Percentiles rank a stretch among this genome's conserved stretches.
Evolutionary conservation across 1,140 invertebrate species (phyloP).

Genomic region (Neotoxoptera formosana): DNA sequence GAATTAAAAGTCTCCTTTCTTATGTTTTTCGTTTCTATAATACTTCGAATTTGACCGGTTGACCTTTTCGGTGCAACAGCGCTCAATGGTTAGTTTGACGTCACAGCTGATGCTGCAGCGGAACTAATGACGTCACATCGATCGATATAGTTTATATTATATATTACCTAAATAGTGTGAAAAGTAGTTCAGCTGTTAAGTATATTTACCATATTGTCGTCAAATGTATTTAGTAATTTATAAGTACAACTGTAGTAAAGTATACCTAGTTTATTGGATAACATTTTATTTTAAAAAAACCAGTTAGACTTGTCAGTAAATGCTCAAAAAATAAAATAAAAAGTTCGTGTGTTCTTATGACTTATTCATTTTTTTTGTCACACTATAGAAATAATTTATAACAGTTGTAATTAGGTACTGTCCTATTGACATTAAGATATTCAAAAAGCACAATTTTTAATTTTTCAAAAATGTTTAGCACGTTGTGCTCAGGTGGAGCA

Average conservation of each 20-base stretch:
- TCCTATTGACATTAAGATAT: not conserved
- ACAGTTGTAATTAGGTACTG: not conserved
- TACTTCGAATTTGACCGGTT: constrained; percentile 49
- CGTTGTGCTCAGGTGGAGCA: not conserved
- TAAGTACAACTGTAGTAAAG: not conserved
- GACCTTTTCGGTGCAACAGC: constrained; percentile 52
- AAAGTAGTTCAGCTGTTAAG: not conserved
- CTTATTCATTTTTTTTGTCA: not conserved
- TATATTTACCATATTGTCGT: not conserved
- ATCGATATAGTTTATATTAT: constrained; percentile 33
- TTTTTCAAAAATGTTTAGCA: not conserved
- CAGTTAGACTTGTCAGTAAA: not conserved
- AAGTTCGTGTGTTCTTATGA: not conserved
- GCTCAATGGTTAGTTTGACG: constrained; percentile 42
- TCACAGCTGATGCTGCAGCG: constrained; percentile 30
- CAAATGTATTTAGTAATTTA: not conserved
- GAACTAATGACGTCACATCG: constrained; percentile 45
- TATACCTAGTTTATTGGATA: not conserved
- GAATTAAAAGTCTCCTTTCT: not conserved
- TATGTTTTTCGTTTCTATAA: not conserved
- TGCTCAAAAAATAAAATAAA: not conserved
- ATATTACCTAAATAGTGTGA: not conserved
- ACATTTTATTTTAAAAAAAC: not conserved
- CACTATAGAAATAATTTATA: not conserved
- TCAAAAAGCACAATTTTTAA: not conserved